phyloP scores from a whole-genome alignment of 2,797 vertebrate species.

The Fundulus diaphanus region DNA sequence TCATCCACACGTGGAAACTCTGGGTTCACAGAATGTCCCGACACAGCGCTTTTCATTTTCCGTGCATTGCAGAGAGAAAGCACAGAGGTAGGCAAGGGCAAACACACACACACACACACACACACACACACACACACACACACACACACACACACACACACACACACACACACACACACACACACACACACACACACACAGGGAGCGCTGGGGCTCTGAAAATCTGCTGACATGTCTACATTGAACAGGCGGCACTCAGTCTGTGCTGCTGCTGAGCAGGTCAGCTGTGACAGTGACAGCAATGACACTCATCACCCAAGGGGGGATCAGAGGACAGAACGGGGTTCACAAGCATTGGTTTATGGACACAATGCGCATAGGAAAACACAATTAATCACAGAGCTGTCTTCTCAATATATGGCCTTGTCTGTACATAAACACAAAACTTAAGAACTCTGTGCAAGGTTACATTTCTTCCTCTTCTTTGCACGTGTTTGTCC shows the following conservation, averaged over 20 bases:
- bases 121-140: slow-evolving; percentile 14
- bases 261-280: slow-evolving; percentile 56
- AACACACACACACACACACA: slow-evolving; percentile 57
- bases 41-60: slow-evolving; percentile 77
- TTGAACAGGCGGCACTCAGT: slow-evolving; percentile 61
- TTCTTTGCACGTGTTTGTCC: slow-evolving; percentile 5
- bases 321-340: slow-evolving; percentile 60
- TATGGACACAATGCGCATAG: slow-evolving; percentile 9
- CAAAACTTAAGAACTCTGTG: not conserved
- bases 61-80: slow-evolving; percentile 66
- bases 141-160: not conserved
- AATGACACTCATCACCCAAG: slow-evolving; percentile 58
- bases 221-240: slow-evolving; percentile 77
- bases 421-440: slow-evolving; percentile 19
- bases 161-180: slow-evolving; percentile 18
- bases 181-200: slow-evolving; percentile 14
- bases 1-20: slow-evolving; percentile 53
- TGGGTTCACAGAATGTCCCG: slow-evolving; percentile 71
- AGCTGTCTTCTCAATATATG: slow-evolving; percentile 32
- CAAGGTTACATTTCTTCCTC: not conserved
- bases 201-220: slow-evolving; percentile 61
- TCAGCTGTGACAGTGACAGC: slow-evolving; percentile 58
- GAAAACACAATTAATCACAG: slow-evolving; percentile 48
- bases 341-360: slow-evolving; percentile 24
- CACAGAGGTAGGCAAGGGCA: slow-evolving; percentile 69